phyloP scores from a whole-genome alignment of 2,113 vertebrate genomes.

The Parus major region DNA sequence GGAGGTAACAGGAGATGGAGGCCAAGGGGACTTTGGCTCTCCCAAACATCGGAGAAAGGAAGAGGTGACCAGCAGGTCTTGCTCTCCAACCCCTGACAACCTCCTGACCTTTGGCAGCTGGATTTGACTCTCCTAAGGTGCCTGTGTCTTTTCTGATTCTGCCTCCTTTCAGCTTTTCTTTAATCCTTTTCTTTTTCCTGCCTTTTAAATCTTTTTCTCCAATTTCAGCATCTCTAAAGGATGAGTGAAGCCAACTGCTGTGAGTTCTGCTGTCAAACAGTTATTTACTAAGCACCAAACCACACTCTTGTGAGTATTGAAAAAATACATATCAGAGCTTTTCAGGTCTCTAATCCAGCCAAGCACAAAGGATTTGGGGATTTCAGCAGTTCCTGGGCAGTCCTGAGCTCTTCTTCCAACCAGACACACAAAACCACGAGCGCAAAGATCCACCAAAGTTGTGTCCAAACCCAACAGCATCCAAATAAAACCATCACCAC shows the following conservation, averaged over 20 bases:
- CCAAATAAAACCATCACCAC: neutral
- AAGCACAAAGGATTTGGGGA: neutral
- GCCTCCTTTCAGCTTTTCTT: neutral
- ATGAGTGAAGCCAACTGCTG: neutral
- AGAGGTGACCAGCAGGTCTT: neutral
- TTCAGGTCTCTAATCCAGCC: neutral
- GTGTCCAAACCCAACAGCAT: neutral
- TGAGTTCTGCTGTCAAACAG: neutral
- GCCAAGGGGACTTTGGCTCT: neutral
- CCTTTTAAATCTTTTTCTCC: slow-evolving; percentile 3
- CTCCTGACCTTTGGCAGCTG: neutral
- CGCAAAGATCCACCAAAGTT: neutral
- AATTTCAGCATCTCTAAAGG: neutral
- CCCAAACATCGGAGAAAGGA: accelerated
- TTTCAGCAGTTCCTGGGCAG: neutral
- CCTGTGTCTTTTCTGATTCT: neutral
- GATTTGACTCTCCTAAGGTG: neutral
- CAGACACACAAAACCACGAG: accelerated
- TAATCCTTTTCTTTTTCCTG: neutral
- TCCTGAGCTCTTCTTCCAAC: neutral
- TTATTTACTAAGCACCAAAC: neutral
- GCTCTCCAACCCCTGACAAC: neutral
- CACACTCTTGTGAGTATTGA: neutral
- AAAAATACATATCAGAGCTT: neutral
- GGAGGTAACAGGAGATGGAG: neutral